A percentile compares a stretch with the other conserved stretches of the same genome.
Conservation (phyloP, 2,113 vertebrate genomes). For the Oreocharis arfaki region DNA sequence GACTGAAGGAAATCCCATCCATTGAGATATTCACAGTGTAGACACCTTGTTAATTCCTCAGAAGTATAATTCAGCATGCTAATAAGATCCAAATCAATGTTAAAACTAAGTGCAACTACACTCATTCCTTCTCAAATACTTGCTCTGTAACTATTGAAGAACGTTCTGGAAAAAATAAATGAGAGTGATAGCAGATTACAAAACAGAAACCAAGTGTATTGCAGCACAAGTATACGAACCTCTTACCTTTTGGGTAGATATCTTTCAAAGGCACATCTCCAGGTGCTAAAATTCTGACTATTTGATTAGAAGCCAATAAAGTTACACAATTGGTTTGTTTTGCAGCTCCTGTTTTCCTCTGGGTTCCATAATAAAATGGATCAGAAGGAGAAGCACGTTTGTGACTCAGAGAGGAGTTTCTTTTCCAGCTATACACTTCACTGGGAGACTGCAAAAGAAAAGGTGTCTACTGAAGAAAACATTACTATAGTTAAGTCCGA, state of each 20-base stretch:
- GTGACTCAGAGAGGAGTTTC: slow-evolving; percentile 70
- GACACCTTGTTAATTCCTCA: background rate
- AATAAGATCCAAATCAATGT: background rate
- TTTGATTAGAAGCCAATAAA: slow-evolving; percentile 85
- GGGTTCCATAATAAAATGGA: slow-evolving; percentile 73
- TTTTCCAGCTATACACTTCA: slow-evolving; percentile 91
- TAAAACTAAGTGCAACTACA: background rate
- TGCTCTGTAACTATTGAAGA: background rate
- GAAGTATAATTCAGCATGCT: background rate
- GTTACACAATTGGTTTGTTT: slow-evolving; percentile 84
- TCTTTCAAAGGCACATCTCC: slow-evolving; percentile 88
- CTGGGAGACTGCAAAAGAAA: slow-evolving; percentile 81
- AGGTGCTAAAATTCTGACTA: slow-evolving; percentile 84
- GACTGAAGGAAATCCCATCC: background rate
- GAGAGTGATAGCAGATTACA: background rate
- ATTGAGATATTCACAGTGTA: background rate
- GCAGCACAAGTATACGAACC: background rate
- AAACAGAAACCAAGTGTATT: slow-evolving; percentile 5
- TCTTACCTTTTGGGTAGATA: slow-evolving; percentile 90
- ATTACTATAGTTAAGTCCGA: background rate
- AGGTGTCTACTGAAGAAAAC: background rate
- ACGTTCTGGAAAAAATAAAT: background rate
- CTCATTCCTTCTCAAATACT: background rate
- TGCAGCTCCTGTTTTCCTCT: slow-evolving; percentile 53
- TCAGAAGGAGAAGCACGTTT: slow-evolving; percentile 57